phyloP scores from a whole-genome alignment of 2,888 invertebrate genomes.

The Apamea anceps region DNA sequence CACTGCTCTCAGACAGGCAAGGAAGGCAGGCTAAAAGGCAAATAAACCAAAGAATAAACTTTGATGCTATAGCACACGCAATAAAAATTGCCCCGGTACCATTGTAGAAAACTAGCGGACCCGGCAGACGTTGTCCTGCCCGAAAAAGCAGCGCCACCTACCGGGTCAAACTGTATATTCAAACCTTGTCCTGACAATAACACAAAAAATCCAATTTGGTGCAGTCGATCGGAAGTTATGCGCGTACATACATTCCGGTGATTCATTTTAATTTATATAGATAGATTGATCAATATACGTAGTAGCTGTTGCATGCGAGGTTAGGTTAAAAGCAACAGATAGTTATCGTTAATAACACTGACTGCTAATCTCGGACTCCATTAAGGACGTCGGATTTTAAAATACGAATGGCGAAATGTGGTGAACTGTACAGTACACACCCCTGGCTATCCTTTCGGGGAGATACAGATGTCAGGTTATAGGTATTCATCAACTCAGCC shows the following conservation, averaged over 20 bases:
- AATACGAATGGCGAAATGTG: background rate
- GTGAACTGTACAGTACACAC: background rate
- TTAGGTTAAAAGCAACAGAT: conserved; percentile 20
- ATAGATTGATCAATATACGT: conserved; percentile 14
- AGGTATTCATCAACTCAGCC: background rate
- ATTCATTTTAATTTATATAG: too few relatives aligned
- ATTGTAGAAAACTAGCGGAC: conserved; percentile 12
- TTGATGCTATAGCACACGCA: background rate
- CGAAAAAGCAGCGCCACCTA: too few relatives aligned
- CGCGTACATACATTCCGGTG: too few relatives aligned
- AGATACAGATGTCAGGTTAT: background rate
- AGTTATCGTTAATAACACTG: conserved; percentile 8
- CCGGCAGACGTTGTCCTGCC: too few relatives aligned
- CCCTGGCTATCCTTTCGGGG: background rate
- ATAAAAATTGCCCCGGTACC: conserved; percentile 2
- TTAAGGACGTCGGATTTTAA: background rate
- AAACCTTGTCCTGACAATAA: too few relatives aligned
- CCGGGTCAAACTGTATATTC: too few relatives aligned
- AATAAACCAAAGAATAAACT: background rate
- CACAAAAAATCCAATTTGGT: too few relatives aligned
- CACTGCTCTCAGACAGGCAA: background rate
- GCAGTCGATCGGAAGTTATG: too few relatives aligned
- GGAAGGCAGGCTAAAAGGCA: too few relatives aligned
- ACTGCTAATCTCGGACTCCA: background rate
- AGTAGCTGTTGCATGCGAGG: conserved; percentile 24